These are phyloP conservation scores for Ptycholaimellus sp. DNA, from an alignment of 2,888 invertebrate species.

Conservation along the genomic window DNA sequence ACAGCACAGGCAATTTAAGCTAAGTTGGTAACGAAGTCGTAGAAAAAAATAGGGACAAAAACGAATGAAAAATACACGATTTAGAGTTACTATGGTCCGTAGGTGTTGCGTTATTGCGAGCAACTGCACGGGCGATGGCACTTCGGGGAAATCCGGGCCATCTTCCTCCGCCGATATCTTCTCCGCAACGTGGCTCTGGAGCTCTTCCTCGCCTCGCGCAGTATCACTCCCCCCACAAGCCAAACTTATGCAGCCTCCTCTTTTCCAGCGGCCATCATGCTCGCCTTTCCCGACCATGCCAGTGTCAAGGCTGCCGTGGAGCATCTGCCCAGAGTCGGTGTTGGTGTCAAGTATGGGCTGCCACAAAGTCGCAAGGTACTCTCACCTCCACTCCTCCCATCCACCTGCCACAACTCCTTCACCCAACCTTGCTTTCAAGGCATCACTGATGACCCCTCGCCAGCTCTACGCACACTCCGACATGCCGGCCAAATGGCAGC, in stretches of 20 bases:
- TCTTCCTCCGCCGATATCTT: slow-evolving; percentile 82
- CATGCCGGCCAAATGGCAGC: slow-evolving; percentile 99
- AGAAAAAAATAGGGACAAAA: too few species aligned
- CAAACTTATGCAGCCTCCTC: too few species aligned
- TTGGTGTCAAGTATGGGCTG: slow-evolving; percentile 97
- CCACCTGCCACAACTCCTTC: too few species aligned
- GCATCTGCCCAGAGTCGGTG: slow-evolving; percentile 81
- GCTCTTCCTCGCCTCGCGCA: slow-evolving; percentile 91
- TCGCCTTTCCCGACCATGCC: slow-evolving; percentile 84
- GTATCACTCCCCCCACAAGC: too few species aligned
- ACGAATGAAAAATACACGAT: too few species aligned
- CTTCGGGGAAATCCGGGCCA: slow-evolving; percentile 92
- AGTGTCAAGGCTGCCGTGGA: slow-evolving; percentile 96
- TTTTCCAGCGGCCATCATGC: slow-evolving; percentile 79
- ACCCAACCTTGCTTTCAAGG: too few species aligned
- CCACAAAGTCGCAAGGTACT: slow-evolving; percentile 90
- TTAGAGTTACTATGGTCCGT: too few species aligned
- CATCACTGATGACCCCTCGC: slow-evolving; percentile 92
- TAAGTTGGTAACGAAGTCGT: too few species aligned
- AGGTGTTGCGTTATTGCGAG: slow-evolving; percentile 90
- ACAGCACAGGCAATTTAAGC: too few species aligned
- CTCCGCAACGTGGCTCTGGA: slow-evolving; percentile 83
- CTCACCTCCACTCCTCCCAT: too few species aligned
- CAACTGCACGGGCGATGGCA: slow-evolving; percentile 98
- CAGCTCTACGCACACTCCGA: slow-evolving; percentile 96